Conservation (phyloP, 53 echinoderm and acorn worm genomes). For the Pentamera pediparva region DNA sequence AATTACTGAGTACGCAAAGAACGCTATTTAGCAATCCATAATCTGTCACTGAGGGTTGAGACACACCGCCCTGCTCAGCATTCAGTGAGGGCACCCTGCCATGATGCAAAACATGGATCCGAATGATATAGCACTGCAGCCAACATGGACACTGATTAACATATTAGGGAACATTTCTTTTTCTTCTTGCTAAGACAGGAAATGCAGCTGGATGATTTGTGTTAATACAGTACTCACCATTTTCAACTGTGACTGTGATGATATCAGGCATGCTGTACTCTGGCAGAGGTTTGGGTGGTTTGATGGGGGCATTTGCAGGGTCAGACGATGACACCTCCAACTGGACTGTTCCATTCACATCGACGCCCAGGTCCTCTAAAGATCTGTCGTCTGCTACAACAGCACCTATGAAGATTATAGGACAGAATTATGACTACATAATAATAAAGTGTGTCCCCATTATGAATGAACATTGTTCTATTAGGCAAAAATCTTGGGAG, state of each 20-base stretch:
- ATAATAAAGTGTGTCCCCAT: not conserved
- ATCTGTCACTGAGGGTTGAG: too few relatives aligned
- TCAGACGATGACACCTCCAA: constrained; percentile 95
- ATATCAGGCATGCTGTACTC: constrained; percentile 98
- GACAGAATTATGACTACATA: not conserved
- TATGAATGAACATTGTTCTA: not conserved
- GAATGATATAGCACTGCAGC: too few relatives aligned
- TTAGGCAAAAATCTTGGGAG: too few relatives aligned
- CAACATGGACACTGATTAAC: too few relatives aligned
- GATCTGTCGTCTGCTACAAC: constrained; percentile 63
- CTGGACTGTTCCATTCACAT: constrained; percentile 89
- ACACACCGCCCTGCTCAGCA: too few relatives aligned
- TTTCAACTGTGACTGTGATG: constrained; percentile 85
- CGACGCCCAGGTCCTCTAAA: constrained; percentile 85
- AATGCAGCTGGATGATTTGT: too few relatives aligned
- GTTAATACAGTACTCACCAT: constrained; percentile 63
- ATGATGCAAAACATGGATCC: too few relatives aligned
- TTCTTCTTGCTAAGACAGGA: too few relatives aligned
- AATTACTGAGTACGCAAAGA: too few relatives aligned
- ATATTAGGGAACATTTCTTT: too few relatives aligned
- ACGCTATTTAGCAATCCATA: too few relatives aligned
- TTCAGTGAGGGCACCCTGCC: too few relatives aligned
- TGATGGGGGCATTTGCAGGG: constrained; percentile 76
- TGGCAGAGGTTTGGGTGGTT: constrained; percentile 87
- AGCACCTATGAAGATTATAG: constrained; percentile 42